phyloP scores from a whole-genome alignment of 2,113 vertebrate species.

The Chionis minor region DNA sequence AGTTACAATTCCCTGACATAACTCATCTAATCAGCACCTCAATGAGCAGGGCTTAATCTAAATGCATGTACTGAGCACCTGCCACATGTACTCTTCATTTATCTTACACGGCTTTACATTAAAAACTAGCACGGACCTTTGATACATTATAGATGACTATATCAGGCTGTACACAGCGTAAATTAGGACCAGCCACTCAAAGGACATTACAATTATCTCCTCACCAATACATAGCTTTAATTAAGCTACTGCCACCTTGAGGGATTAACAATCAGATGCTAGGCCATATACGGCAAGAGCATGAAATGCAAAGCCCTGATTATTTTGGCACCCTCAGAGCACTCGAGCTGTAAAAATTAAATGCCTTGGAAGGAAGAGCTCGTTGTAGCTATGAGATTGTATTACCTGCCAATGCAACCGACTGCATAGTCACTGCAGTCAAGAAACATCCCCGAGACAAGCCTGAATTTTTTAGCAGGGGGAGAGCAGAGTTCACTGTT shows the following conservation, averaged over 20 bases:
- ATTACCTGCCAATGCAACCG: conserved; percentile 14
- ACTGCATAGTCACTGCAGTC: neutral
- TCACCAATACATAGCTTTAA: conserved; percentile 21
- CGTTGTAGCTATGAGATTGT: neutral
- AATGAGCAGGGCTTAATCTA: conserved; percentile 49
- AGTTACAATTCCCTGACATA: conserved; percentile 44
- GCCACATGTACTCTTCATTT: neutral
- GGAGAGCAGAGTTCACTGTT: conserved; percentile 10
- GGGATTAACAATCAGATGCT: conserved; percentile 44
- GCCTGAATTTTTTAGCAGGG: neutral
- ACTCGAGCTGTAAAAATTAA: conserved; percentile 32
- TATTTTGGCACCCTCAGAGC: conserved; percentile 30
- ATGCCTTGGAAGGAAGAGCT: conserved; percentile 33
- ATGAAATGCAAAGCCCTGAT: conserved; percentile 53
- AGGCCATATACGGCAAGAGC: neutral
- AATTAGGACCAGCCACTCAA: conserved; percentile 39
- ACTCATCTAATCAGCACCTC: conserved; percentile 59
- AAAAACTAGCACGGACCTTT: conserved; percentile 24
- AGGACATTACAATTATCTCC: conserved; percentile 57
- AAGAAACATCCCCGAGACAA: neutral
- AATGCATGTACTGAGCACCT: conserved; percentile 52
- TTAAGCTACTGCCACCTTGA: conserved; percentile 62
- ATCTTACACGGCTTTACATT: neutral
- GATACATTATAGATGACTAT: conserved; percentile 55
- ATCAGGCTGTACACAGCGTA: neutral